Percentiles rank a stretch among this genome's conserved stretches.
Conservation (phyloP, 2,797 vertebrate species). For the Podargus strigoides region DNA sequence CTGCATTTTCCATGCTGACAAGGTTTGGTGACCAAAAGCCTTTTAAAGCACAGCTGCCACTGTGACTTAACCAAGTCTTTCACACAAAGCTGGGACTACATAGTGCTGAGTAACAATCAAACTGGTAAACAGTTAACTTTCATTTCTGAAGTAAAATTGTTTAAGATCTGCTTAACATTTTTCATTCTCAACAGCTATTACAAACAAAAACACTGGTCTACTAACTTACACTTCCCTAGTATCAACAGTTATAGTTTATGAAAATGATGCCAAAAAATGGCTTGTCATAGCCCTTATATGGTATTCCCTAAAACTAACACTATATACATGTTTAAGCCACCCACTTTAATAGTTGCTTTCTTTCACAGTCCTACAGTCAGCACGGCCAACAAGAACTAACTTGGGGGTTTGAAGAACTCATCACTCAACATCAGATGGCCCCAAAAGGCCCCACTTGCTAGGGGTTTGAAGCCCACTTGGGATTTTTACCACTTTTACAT, state of each 20-base stretch:
- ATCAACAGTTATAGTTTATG: not conserved
- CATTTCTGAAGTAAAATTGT: not conserved
- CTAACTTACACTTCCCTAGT: not conserved
- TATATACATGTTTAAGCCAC: not conserved
- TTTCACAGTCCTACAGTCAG: not conserved
- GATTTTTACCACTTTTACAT: not conserved
- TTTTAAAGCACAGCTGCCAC: not conserved
- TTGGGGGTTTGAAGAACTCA: not conserved
- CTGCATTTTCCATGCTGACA: not conserved
- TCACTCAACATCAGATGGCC: not conserved
- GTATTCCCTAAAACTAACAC: not conserved
- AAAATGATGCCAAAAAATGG: constrained; percentile 6
- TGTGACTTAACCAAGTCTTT: not conserved
- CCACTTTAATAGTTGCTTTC: not conserved
- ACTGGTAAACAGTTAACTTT: not conserved
- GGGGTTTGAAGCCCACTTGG: not conserved
- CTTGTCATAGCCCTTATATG: not conserved
- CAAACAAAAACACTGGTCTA: not conserved
- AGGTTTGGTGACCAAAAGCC: not conserved
- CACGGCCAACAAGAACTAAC: not conserved
- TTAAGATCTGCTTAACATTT: not conserved
- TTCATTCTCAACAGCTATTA: not conserved
- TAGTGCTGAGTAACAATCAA: not conserved
- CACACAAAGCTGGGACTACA: not conserved
- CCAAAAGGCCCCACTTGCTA: not conserved